Evolutionary conservation across 1,140 invertebrate species (phyloP).

Genomic region (Neuroterus valhalla): DNA sequence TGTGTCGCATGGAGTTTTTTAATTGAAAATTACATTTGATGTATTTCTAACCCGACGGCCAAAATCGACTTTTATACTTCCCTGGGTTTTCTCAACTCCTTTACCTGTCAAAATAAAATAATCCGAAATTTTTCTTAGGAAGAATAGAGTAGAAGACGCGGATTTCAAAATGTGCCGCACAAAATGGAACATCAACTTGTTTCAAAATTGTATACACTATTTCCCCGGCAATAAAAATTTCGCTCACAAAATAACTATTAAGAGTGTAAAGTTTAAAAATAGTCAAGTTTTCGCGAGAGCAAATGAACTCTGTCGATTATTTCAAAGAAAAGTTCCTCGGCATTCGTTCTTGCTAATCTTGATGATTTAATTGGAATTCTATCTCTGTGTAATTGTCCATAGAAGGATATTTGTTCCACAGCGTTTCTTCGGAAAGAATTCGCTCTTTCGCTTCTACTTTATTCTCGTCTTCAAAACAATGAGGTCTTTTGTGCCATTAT

Average conservation of each 20-base stretch:
- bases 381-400: background rate
- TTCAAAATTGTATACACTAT: slow-evolving; percentile 8
- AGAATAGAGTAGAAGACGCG: slow-evolving; percentile 17
- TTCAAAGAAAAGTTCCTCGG: background rate
- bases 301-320: background rate
- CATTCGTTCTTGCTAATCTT: no score
- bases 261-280: slow-evolving; percentile 24
- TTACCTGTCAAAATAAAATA: slow-evolving; percentile 1
- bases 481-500: background rate
- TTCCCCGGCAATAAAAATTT: background rate
- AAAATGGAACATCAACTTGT: background rate
- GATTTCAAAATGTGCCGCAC: background rate
- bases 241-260: background rate
- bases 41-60: background rate
- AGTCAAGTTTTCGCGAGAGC: slow-evolving; percentile 9
- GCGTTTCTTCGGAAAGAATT: background rate
- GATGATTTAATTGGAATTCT: background rate
- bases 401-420: background rate
- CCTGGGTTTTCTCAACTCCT: background rate
- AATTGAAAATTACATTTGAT: slow-evolving; percentile 16
- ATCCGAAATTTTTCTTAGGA: background rate
- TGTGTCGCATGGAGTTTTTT: slow-evolving; percentile 19
- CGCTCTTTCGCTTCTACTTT: slow-evolving; percentile 14
- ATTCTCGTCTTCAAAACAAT: background rate
- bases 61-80: slow-evolving; percentile 4